These are phyloP conservation scores for Octonoba sinensis DNA, from an alignment of 2,888 invertebrate genomes.

Conservation along the genomic window DNA sequence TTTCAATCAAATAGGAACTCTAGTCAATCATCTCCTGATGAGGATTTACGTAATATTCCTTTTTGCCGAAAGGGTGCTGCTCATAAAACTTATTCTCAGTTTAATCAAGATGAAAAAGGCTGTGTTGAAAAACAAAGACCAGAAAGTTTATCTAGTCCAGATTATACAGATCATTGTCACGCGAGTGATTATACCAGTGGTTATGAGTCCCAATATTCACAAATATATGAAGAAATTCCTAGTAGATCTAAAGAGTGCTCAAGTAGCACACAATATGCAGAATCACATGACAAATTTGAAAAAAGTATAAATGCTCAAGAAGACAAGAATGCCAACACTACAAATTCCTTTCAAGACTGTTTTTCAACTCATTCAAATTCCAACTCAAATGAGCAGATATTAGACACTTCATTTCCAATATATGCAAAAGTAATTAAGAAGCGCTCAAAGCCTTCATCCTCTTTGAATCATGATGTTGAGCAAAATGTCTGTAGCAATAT, in stretches of 20 bases:
- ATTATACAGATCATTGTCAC: slow-evolving; percentile 8
- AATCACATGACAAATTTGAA: slow-evolving; percentile 26
- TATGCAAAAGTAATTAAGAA: slow-evolving; percentile 60
- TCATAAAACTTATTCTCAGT: slow-evolving; percentile 13
- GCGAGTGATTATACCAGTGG: slow-evolving; percentile 23
- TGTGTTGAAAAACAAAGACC: slow-evolving; percentile 19
- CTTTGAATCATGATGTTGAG: slow-evolving; percentile 32
- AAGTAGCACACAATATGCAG: slow-evolving; percentile 12
- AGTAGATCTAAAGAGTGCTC: slow-evolving; percentile 25
- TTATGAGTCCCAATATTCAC: slow-evolving; percentile 33
- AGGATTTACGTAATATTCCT: slow-evolving; percentile 20
- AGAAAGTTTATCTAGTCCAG: slow-evolving; percentile 20
- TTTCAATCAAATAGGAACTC: slow-evolving; percentile 33
- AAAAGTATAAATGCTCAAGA: slow-evolving; percentile 33
- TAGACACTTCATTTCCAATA: slow-evolving; percentile 53
- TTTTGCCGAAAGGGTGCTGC: slow-evolving; percentile 23
- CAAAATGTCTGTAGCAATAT: neutral
- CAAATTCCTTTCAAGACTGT: slow-evolving; percentile 27
- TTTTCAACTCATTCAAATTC: slow-evolving; percentile 11
- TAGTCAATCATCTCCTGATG: slow-evolving; percentile 56
- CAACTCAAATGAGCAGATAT: slow-evolving; percentile 18
- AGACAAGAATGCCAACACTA: slow-evolving; percentile 51
- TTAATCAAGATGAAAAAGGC: slow-evolving; percentile 14
- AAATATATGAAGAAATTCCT: slow-evolving; percentile 60
- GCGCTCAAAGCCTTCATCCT: slow-evolving; percentile 38